Base-by-base conservation (phyloP, 2,888 invertebrate genomes). In the Euclidia mi region DNA sequence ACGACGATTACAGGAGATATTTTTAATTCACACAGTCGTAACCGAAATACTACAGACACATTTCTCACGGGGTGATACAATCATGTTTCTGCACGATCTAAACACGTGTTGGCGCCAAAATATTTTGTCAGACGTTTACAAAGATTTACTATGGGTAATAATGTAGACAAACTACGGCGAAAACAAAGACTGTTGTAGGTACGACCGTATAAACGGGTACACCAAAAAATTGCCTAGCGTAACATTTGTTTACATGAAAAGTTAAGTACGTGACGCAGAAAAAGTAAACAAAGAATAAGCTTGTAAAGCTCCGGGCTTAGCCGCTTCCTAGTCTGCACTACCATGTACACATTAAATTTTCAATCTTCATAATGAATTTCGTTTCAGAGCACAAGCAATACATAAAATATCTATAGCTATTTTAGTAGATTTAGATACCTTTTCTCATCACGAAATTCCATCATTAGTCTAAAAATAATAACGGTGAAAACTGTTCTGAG, bases 211-310 rank as follows among this genome's bases (percentile, higher is more conserved):
- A 60, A 59, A 51, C 32, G 45, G 53, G 52, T 51, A 56, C 65
- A 56, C 47, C 38, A 56, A 68, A 69, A 60, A 40, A 69, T 66
- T 46, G 61, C 52, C 56, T 34, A 53, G 62, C 61, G 55, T 58
- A 61, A 53, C 63, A 75, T 73, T 71, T 79, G 67, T 74, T 81
- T 78, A 76, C 70, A 71, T 64, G 68, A 69, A 70, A 76, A 70
- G 57, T 73, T 73, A 65, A 56, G 67, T 60, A 76, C 76, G 72
- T 78, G 72, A 75, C 49, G 61, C 60, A 65, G 53, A 66, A 66
- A 60, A 37, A 51, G 58, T 64, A 70, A 66, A 79, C 65, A 71
- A 65, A 53, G 62, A 69, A 61, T 61, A 65, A 56, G 63, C 55
- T 65, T 63, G 49, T 62, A 49, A 62, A 71, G 64, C 53, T 43